Conservation (phyloP, 1,140 invertebrate genomes). For the Hesperophylax magnus region DNA sequence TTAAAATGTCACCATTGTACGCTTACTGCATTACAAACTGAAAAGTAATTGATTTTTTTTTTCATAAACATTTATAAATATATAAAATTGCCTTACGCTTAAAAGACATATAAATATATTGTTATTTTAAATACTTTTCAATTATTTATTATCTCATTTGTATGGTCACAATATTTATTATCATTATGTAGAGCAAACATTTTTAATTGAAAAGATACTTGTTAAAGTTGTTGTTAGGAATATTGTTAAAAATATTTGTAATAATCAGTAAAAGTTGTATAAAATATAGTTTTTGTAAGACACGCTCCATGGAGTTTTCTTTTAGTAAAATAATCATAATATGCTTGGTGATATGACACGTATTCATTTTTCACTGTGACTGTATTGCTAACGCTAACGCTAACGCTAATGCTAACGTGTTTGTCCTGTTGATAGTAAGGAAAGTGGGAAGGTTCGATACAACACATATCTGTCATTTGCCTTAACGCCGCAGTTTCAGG, state of each 20-base stretch:
- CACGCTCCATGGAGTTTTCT: constrained; percentile 15
- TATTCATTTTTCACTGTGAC: constrained; percentile 7
- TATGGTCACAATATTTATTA: background rate
- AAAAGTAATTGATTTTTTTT: no score
- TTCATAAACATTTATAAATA: background rate
- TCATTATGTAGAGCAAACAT: background rate
- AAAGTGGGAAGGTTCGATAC: no score
- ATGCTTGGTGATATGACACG: constrained; percentile 7
- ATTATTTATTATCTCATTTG: background rate
- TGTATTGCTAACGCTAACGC: constrained; percentile 18
- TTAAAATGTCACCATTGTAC: no score
- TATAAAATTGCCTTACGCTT: constrained; percentile 4
- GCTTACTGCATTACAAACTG: no score
- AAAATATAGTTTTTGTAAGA: constrained; percentile 30
- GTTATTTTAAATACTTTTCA: background rate
- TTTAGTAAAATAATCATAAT: constrained; percentile 2
- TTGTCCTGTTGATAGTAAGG: constrained; percentile 18
- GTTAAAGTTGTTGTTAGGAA: constrained; percentile 38
- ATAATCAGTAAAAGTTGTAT: constrained; percentile 26
- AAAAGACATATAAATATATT: background rate
- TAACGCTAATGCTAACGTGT: constrained; percentile 23
- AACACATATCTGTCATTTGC: constrained; percentile 58
- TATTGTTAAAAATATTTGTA: constrained; percentile 26
- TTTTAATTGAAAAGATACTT: constrained; percentile 7
- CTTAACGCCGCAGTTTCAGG: constrained; percentile 55